Evolutionary conservation across 2,113 vertebrate genomes (phyloP).

Genomic region (Eolophus roseicapilla): DNA sequence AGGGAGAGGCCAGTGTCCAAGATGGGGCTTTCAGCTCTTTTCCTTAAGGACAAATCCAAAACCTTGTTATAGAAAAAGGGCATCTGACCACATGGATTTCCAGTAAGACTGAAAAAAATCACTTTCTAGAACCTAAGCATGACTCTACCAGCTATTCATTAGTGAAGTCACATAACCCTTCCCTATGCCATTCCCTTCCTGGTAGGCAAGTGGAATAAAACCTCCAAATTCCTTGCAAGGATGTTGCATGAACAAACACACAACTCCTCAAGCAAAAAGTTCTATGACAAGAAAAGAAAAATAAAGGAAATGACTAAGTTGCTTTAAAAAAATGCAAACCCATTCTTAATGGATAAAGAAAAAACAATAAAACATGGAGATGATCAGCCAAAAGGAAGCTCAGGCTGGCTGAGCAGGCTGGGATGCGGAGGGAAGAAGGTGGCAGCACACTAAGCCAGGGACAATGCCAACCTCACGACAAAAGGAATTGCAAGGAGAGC

Average conservation of each 20-base stretch:
- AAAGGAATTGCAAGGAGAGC: background rate
- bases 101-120: background rate
- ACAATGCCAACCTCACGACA: rapidly evolving
- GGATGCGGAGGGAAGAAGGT: background rate
- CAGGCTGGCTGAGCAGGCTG: background rate
- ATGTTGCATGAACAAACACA: background rate
- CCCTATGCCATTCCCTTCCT: background rate
- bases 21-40: background rate
- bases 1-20: background rate
- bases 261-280: background rate
- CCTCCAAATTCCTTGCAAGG: background rate
- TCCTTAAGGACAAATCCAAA: background rate
- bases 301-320: background rate
- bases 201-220: background rate
- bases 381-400: background rate
- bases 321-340: background rate
- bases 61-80: background rate
- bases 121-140: background rate
- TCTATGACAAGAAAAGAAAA: background rate
- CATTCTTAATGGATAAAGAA: slow-evolving; percentile 9
- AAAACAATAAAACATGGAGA: background rate
- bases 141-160: background rate
- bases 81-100: background rate
- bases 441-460: background rate
- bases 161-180: background rate